Evolutionary conservation across 2,113 vertebrate genomes (phyloP), one percentile per base, ranked within the genome.

Genomic region (Xerus inauris): DNA sequence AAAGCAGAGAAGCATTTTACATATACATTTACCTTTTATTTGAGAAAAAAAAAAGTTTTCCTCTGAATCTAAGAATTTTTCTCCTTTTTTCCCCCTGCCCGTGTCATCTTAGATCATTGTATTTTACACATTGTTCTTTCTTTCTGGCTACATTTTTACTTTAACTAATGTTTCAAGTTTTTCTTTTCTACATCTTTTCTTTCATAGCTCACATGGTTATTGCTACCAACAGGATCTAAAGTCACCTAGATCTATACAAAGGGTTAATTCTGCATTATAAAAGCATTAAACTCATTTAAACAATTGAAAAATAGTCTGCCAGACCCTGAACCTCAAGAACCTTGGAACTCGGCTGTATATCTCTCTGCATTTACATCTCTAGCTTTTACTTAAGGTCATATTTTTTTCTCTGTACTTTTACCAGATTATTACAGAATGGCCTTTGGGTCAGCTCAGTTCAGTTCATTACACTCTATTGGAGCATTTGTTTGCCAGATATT

Each of bases 161-260:
- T 4, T 82, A 79, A 82, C 38, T 22, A 64, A 22, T 32, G 10
- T 10, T 88, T 91, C 72, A 62, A 1, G 11, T 80, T 87, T 77
- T 93, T 83, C 59, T 57, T 91, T 67, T 54, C 42, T 64, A 69
- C 40, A 24, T 88, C 20, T 91, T 92, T 88, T 71, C 49, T 86
- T 95, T 91, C 69, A 72, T 5, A 82, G 22, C 14, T 65, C 90
- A 79, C 67, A 49, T 42, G 35, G 40, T 59, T 91, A 59, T 71
- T 57, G 51, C 11, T 73, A 82, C 35, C 19, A 67, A 72, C 32
- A 57, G 64, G 22, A 38, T 72, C 73, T 64, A 81, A 32, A 81
- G 40, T 86, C 38, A 92, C 35, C 10, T 73, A 49, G 54, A 81
- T 71, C 32, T n/a, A 82, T 28, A 64, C 11, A 19, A 65, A 87